Evolutionary conservation across 2,888 invertebrate genomes (phyloP), one percentile per base, ranked within the genome.

Genomic region (Standfussiana lucernea): DNA sequence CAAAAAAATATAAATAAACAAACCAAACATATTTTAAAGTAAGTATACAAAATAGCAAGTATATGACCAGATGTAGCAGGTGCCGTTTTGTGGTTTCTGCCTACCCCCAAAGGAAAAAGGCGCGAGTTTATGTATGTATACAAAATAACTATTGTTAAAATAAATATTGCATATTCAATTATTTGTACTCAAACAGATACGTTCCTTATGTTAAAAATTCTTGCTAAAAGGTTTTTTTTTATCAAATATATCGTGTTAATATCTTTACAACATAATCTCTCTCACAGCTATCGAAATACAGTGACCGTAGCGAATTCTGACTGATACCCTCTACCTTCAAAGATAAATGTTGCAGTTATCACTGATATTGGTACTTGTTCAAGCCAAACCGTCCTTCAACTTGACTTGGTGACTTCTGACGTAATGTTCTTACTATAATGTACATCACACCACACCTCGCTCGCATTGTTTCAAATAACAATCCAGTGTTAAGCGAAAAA

Each of bases 211-310:
- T 61, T 7, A 40, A 8, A 32, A 62, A 66, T 37, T 35, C 13
- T 37, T 47, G 1, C 45, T 50, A 50, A 70, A 28, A 53, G 15
- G 72, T 64, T 18, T 72, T 21, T 71, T 73, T 50, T 47, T 32
- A 80, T 72, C 68, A 32, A 47, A 37, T 47, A 70, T 37, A 76
- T 62, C 47, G 24, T 45, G 40, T 28, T 47, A 68, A 65, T 81
- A 81, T 83, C 78, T 83, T 81, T 70, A 81, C 32, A 53, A 77
- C 66, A 66, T 82, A 84, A 83, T 83, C 84, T 53, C 40, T 67
- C 42, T 24, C 37, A 53, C 67, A 64, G 56, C 7, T 84, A 77
- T 83, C 69, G 13, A 72, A 65, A 70, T 76, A 59, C 64, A 28
- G 47, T 47, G 67, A 53, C 72, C 65, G 28, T 70, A 71, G 81